These are phyloP conservation scores for Platalea minor DNA, from an alignment of 2,797 vertebrate species.

Conservation along the genomic window DNA sequence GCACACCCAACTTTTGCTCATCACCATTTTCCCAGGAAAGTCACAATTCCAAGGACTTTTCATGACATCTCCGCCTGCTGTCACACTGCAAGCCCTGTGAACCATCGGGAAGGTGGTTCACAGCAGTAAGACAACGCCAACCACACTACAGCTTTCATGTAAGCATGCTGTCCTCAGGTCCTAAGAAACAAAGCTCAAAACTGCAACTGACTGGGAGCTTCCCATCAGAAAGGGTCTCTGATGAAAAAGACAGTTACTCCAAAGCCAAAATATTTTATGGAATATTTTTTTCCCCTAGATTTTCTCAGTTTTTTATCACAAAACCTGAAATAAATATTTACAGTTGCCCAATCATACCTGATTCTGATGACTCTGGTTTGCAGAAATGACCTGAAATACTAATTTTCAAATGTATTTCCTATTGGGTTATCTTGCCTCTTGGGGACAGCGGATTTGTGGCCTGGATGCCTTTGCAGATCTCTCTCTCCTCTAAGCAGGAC, in stretches of 20 bases:
- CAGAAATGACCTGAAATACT: neutral
- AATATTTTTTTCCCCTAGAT: neutral
- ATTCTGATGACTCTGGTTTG: neutral
- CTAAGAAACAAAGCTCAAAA: neutral
- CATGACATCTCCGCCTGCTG: neutral
- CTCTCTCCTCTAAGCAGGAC: neutral
- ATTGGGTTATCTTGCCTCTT: neutral
- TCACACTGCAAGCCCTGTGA: neutral
- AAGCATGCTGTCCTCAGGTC: neutral
- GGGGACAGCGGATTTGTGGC: neutral
- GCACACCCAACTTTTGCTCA: neutral
- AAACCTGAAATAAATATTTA: constrained; percentile 6
- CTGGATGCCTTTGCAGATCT: neutral
- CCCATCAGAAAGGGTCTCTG: neutral
- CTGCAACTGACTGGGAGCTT: neutral
- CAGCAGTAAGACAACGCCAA: neutral
- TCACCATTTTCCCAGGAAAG: neutral
- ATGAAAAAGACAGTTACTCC: neutral
- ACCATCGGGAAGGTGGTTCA: neutral
- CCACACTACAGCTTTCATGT: neutral
- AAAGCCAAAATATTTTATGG: neutral
- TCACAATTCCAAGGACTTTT: neutral
- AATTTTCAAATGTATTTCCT: neutral
- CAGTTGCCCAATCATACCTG: neutral
- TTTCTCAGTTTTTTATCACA: neutral